Evolutionary conservation across 2,888 invertebrate species (phyloP), one percentile per base, ranked within the genome.

Genomic region (Drosophila atripex): DNA sequence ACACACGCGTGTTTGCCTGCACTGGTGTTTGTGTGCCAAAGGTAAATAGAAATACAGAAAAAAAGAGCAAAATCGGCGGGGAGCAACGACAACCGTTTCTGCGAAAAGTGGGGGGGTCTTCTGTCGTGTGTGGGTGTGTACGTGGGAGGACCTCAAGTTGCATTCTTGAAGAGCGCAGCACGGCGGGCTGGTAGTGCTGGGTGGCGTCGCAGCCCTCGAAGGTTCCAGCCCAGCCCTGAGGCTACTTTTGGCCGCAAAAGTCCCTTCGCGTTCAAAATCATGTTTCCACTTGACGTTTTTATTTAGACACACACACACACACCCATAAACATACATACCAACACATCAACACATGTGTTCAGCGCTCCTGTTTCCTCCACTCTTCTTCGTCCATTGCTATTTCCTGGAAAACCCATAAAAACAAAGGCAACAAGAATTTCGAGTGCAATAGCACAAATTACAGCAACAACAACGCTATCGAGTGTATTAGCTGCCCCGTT

Each of bases 391-490:
- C 76, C 68, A 71, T 71, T 72, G 78, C 71, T 73, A 63, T 77
- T 86, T 86, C 86, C 72, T 73, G 76, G 88, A 88, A 86, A 85
- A 85, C 74, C 78, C 80, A 85, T 86, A 84, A 83, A 88, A 84
- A 83, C 84, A 87, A 86, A 87, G 79, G 80, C 63, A 80, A 79
- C 84, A 84, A 80, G 87, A 85, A 85, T 78, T 86, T 86, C 82
- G 77, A 86, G 76, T 82, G 88, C 75, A 82, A 75, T 79, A 73
- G 78, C 82, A 79, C 51, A 60, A 74, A 59, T 52, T 65, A 38
- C 64, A 77, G 61, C 64, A 57, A 46, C 57, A 70, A 16, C 51
- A 59, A 32, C 16, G 58, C 70, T 70, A 70, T 61, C 75, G 82
- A 63, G 76, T 82, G 77, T 85, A 82, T 85, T 82, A 82, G 77